These are phyloP conservation scores for Garra rufa DNA, from an alignment of 2,113 vertebrate species.

Conservation along the genomic window DNA sequence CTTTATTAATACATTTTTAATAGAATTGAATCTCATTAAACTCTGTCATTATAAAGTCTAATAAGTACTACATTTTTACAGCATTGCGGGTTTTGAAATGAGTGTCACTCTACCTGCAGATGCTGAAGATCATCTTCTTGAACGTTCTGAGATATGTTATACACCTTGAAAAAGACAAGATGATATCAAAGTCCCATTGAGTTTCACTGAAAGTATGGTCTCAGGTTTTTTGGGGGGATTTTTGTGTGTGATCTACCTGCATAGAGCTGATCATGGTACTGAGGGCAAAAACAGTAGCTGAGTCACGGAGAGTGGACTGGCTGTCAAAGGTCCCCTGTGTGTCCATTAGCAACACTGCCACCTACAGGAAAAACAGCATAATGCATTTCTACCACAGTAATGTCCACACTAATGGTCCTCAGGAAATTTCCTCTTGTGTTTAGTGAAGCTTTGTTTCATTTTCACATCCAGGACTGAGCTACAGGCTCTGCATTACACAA, in stretches of 20 bases:
- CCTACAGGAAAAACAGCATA: conserved; percentile 71
- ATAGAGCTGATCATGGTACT: conserved; percentile 99
- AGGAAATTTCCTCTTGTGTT: neutral
- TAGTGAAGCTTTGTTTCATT: neutral
- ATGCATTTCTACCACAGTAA: conserved; percentile 14
- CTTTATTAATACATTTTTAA: neutral
- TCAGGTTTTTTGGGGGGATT: neutral
- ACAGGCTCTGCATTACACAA: conserved; percentile 1
- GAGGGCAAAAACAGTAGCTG: conserved; percentile 95
- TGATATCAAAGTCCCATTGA: neutral
- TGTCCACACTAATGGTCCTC: neutral
- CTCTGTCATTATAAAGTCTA: neutral
- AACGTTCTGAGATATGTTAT: conserved; percentile 91
- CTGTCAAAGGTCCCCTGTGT: conserved; percentile 98
- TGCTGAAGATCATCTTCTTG: conserved; percentile 93
- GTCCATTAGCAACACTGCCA: conserved; percentile 95
- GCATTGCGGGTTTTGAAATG: neutral
- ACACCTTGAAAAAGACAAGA: conserved; percentile 77
- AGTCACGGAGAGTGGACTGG: conserved; percentile 95
- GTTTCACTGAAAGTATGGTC: neutral
- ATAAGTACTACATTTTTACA: neutral
- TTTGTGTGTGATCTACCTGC: conserved; percentile 81
- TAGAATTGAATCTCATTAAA: neutral
- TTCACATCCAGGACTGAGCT: neutral
- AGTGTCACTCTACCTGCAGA: conserved; percentile 78